phyloP scores from a whole-genome alignment of 2,113 vertebrate species.

The Platycercus adscitus region DNA sequence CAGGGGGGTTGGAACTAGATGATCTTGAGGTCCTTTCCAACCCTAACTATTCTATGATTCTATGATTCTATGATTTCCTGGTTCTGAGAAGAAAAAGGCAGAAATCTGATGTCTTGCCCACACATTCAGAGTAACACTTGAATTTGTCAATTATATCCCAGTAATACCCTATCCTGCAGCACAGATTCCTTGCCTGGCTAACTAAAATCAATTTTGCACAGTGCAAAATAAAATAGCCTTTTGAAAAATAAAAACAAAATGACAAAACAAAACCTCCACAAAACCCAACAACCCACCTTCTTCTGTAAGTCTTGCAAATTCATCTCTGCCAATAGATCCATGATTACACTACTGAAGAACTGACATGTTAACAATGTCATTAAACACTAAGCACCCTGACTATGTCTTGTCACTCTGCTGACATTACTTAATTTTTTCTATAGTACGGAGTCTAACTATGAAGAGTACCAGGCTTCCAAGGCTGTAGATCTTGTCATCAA shows the following conservation, averaged over 20 bases:
- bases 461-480: neutral
- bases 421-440: neutral
- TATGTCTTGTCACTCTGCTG: neutral
- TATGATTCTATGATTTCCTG: too few species aligned
- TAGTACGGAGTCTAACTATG: neutral
- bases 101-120: neutral
- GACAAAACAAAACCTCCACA: neutral
- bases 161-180: neutral
- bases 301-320: neutral
- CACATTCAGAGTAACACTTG: neutral
- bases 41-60: too few species aligned
- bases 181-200: neutral
- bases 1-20: too few species aligned
- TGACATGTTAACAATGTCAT: neutral
- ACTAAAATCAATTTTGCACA: neutral
- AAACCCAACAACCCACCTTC: neutral
- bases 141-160: neutral
- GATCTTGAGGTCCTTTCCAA: too few species aligned
- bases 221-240: neutral
- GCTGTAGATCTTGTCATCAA: neutral
- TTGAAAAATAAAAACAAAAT: neutral
- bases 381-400: neutral
- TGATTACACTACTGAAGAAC: neutral
- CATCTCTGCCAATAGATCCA: neutral
- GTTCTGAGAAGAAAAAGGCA: neutral